Conservation (phyloP, 2,113 vertebrate species). For the Buteo buteo region DNA sequence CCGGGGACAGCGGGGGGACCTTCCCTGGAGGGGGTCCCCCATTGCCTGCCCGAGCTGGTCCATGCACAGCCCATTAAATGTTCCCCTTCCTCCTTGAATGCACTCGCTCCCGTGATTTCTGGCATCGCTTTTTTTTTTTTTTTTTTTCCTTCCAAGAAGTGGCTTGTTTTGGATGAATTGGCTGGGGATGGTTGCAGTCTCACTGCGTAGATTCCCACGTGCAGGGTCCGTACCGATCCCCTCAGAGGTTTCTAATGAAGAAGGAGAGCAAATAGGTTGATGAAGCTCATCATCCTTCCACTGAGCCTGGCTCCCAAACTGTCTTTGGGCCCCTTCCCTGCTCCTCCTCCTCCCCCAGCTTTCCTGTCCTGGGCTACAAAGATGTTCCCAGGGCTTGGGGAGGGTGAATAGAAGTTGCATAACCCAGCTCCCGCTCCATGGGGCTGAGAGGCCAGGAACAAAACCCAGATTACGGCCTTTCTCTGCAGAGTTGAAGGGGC, state of each 20-base stretch:
- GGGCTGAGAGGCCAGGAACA: neutral
- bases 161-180: neutral
- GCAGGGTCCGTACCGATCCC: neutral
- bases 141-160: neutral
- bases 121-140: too few relatives aligned
- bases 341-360: neutral
- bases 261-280: neutral
- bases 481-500: neutral
- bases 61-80: rapidly evolving
- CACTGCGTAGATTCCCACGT: neutral
- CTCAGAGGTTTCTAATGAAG: neutral
- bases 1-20: neutral
- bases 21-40: neutral
- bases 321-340: neutral
- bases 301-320: neutral
- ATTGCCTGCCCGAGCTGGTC: rapidly evolving
- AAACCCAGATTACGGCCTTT: conserved; percentile 1
- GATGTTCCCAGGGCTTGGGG: neutral
- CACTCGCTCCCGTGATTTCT: rapidly evolving
- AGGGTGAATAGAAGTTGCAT: neutral
- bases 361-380: neutral
- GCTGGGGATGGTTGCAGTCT: neutral
- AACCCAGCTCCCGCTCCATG: neutral
- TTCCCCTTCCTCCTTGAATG: neutral
- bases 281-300: neutral